Evolutionary conservation across 1,140 invertebrate species (phyloP).

Genomic region (Bombus consobrinus): DNA sequence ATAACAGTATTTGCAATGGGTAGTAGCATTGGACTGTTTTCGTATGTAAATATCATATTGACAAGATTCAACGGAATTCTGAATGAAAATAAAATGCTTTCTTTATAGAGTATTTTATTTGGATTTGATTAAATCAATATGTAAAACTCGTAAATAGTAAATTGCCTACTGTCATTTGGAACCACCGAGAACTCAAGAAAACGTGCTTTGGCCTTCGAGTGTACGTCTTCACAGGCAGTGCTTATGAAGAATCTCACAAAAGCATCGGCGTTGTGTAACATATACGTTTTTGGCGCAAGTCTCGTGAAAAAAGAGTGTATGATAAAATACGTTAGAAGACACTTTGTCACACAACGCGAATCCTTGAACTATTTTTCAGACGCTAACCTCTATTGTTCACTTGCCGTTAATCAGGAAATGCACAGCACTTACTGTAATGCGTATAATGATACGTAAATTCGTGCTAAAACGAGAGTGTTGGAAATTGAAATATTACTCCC

Average conservation of each 20-base stretch:
- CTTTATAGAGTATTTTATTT: background rate
- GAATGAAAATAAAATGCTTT: background rate
- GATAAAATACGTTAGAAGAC: background rate
- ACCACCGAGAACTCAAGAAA: background rate
- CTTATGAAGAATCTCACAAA: conserved; percentile 26
- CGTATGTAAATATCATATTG: background rate
- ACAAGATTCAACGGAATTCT: background rate
- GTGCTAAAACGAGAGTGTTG: background rate
- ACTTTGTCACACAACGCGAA: background rate
- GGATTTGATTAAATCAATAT: background rate
- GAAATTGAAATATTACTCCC: background rate
- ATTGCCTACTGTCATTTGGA: conserved; percentile 61
- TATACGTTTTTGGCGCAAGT: conserved; percentile 24
- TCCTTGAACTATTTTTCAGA: conserved; percentile 22
- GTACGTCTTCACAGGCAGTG: background rate
- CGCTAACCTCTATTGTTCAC: conserved; percentile 32
- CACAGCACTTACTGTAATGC: background rate
- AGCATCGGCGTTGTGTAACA: conserved; percentile 2
- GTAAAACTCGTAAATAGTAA: conserved; percentile 6
- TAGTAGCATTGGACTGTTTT: no score
- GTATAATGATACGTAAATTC: background rate
- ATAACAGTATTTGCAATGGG: background rate
- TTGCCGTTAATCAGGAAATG: background rate
- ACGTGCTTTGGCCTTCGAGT: background rate
- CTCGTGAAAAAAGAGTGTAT: background rate